phyloP scores from a whole-genome alignment of 2,888 invertebrate species.

The Apamea sordens region DNA sequence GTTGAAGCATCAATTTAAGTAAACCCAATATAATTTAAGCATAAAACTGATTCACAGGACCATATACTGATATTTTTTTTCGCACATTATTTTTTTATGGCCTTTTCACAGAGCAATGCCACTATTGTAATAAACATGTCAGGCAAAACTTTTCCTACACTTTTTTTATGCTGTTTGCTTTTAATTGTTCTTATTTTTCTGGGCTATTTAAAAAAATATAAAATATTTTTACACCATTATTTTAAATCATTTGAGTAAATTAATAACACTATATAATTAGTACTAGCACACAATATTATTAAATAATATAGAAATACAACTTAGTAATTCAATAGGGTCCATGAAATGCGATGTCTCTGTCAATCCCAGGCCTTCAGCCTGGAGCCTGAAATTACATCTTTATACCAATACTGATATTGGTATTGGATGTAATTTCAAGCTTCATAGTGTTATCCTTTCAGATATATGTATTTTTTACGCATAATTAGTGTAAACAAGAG shows the following conservation, averaged over 20 bases:
- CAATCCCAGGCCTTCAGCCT: background rate
- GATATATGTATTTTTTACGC: background rate
- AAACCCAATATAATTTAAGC: background rate
- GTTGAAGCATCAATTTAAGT: background rate
- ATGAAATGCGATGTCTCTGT: background rate
- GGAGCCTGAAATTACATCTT: background rate
- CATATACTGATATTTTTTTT: background rate
- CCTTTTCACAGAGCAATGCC: background rate
- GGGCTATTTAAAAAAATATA: background rate
- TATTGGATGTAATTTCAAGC: background rate
- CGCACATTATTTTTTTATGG: background rate
- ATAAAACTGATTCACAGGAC: background rate
- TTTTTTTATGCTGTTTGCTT: background rate
- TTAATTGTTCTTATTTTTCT: background rate
- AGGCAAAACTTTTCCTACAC: background rate
- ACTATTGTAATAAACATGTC: background rate
- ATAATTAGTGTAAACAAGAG: background rate
- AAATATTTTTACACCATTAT: background rate
- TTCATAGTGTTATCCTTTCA: background rate
- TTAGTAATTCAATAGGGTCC: background rate
- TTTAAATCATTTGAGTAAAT: background rate
- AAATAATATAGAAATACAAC: background rate
- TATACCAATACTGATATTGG: background rate
- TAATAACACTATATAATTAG: background rate
- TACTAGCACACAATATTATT: conserved; percentile 1